phyloP scores from a whole-genome alignment of 2,113 vertebrate species.

The Grantiella picta region DNA sequence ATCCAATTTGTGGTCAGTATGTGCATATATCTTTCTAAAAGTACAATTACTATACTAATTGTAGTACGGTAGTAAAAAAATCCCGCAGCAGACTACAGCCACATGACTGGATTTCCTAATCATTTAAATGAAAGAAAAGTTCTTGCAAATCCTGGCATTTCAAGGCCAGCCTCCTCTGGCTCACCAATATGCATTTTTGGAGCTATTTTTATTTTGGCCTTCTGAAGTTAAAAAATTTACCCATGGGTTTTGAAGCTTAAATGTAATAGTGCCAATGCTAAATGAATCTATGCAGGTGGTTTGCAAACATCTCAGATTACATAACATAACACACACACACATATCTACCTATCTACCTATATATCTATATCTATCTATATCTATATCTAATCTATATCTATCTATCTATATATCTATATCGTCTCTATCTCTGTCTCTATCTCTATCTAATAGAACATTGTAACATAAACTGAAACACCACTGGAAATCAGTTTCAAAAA shows the following conservation, averaged over 20 bases:
- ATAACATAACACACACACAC: background rate
- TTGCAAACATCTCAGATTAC: background rate
- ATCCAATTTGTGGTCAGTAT: background rate
- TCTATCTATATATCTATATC: background rate
- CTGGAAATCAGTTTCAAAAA: background rate
- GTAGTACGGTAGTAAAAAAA: background rate
- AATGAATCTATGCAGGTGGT: background rate
- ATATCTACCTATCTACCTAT: background rate
- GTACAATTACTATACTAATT: background rate
- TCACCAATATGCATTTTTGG: background rate
- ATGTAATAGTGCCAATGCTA: background rate
- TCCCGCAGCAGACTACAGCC: background rate
- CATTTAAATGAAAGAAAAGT: background rate
- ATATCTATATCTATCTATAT: background rate
- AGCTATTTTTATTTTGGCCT: background rate
- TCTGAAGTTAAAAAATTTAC: background rate
- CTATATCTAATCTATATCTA: background rate
- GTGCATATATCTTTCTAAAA: background rate
- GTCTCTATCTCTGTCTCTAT: too few relatives aligned
- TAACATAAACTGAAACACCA: background rate
- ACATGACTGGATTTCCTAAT: background rate
- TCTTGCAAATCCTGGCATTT: background rate
- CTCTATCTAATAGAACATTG: background rate
- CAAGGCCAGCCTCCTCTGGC: background rate
- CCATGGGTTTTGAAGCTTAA: background rate